Evolutionary conservation across 2,113 vertebrate genomes (phyloP).

Genomic region (Semicossyphus pulcher): DNA sequence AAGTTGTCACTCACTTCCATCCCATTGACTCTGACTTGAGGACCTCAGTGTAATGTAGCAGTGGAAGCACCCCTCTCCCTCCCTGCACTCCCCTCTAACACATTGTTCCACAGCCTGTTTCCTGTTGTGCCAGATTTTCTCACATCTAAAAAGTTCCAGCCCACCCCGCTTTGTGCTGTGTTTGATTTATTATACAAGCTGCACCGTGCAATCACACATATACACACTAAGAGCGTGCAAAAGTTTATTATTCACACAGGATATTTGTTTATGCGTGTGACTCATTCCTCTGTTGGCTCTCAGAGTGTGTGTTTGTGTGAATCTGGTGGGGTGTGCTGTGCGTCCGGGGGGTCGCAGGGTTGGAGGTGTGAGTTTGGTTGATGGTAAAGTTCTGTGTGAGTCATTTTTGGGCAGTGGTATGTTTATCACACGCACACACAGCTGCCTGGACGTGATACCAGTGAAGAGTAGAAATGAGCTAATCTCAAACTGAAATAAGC

Average conservation of each 20-base stretch:
- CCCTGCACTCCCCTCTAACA: constrained; percentile 44
- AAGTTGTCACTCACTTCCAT: constrained; percentile 12
- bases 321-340: constrained; percentile 51
- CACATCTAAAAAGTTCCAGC: constrained; percentile 36
- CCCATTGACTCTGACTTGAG: constrained; percentile 15
- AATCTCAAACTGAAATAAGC: constrained; percentile 81
- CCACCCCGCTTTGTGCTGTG: constrained; percentile 46
- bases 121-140: constrained; percentile 74
- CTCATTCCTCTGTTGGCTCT: constrained; percentile 54
- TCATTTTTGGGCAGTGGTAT: constrained; percentile 74
- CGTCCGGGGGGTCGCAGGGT: constrained; percentile 19
- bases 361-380: constrained; percentile 40
- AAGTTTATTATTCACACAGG: constrained; percentile 75
- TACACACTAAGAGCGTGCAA: constrained; percentile 54
- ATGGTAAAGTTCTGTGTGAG: constrained; percentile 66
- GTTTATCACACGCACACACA: constrained; percentile 77
- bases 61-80: constrained; percentile 25
- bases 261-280: constrained; percentile 72
- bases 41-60: constrained; percentile 31
- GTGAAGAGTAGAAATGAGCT: constrained; percentile 82
- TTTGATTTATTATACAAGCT: constrained; percentile 71
- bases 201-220: constrained; percentile 55
- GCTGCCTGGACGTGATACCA: constrained; percentile 79
- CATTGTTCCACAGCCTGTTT: constrained; percentile 75
- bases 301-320: constrained; percentile 23